Percentiles rank a stretch among this genome's conserved stretches.
phyloP scores from a whole-genome alignment of 2,113 vertebrate species.

The Dasyornis broadbenti region DNA sequence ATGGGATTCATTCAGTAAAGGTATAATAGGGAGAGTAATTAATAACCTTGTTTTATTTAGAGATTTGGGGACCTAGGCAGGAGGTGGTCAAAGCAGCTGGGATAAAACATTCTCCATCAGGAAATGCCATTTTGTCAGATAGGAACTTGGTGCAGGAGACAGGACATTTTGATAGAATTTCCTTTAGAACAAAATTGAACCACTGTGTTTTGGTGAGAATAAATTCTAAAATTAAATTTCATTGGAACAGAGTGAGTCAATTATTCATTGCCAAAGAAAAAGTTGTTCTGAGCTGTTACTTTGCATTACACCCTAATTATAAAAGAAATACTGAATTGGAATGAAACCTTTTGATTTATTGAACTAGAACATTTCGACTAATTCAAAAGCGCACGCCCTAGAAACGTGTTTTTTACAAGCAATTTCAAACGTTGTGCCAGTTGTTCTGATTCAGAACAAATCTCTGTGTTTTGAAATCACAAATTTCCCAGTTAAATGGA shows the following conservation, averaged over 20 bases:
- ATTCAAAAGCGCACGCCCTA: conserved; percentile 21
- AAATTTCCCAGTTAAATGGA: neutral
- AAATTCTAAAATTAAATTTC: conserved; percentile 17
- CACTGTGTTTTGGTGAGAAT: neutral
- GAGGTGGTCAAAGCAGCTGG: neutral
- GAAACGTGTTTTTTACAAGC: conserved; percentile 30
- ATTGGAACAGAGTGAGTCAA: neutral
- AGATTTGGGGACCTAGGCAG: neutral
- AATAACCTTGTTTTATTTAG: neutral
- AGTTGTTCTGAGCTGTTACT: conserved; percentile 35
- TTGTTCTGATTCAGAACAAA: conserved; percentile 15
- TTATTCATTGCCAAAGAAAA: conserved; percentile 25
- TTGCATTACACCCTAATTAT: conserved; percentile 43
- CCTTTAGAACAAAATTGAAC: neutral
- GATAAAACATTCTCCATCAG: neutral
- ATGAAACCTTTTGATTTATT: conserved; percentile 47
- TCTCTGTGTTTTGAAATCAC: neutral
- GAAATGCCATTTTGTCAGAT: neutral
- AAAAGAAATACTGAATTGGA: conserved; percentile 35
- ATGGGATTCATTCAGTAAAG: neutral
- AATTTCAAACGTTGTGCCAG: conserved; percentile 1
- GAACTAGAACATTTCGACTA: conserved; percentile 51
- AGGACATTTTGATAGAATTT: neutral
- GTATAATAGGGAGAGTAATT: neutral
- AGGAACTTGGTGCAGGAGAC: neutral